Base-by-base conservation (phyloP, 1,140 invertebrate species). In the Tetragonula clypearis region DNA sequence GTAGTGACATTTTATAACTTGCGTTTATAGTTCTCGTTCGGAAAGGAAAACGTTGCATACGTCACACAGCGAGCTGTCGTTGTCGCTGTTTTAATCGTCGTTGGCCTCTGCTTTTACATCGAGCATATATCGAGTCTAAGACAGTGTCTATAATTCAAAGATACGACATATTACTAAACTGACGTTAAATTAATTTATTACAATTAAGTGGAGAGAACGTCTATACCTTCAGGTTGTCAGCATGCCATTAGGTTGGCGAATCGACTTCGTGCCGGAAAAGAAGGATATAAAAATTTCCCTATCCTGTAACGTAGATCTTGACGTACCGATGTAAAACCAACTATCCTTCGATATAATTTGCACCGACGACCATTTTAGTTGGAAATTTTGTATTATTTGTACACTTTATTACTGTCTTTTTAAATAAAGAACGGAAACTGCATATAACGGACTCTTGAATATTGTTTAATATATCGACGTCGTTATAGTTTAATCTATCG, bases 51-150 rank as follows among this genome's bases (percentile, higher is more conserved):
- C 17, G 12, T 58, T 65, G 26, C 30, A 62, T 62, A 62, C 23
- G 56, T 71, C 60, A 35, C 17, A 15, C 11, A 30, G 8, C 71
- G 49, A 74, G n/a, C 79, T 77, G 72, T 73, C 78, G 55, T 53
- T 35, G 35, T 4, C 35, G 30, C 30, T 41, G 49, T 80, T 49
- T 68, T 68, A 74, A 74, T 74, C 71, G 69, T 66, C 56, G 19
- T 66, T 81, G 74, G n/a, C 26, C 23, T 55, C 74, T 80, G 53
- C 72, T 55, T 75, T 88, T 90, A 90, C 85, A 87, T 88, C 84
- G 82, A 92, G 88, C 87, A 90, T 92, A 92, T 92, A 92, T 91
- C 89, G 85, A 86, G 87, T 92, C 90, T 91, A 92, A 91, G 92
- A 92, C 90, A 92, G 88, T 92, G 91, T 92, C 89, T 92, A 88